A percentile compares a stretch with the other conserved stretches of the same genome.
phyloP scores from a whole-genome alignment of 2,113 vertebrate genomes.

The Pontoporia blainvillei region DNA sequence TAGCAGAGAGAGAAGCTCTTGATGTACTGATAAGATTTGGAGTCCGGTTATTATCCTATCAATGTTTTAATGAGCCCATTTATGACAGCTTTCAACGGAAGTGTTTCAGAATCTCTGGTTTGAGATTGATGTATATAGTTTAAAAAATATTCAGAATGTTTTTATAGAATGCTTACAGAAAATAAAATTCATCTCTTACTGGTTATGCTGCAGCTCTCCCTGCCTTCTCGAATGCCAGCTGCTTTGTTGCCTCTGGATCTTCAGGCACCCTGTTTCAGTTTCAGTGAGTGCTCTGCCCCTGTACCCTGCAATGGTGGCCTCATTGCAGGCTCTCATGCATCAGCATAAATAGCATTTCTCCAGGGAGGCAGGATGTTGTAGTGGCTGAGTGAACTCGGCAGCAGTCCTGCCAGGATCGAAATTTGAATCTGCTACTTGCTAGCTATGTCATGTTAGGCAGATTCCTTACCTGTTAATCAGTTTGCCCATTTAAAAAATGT shows the following conservation, averaged over 20 bases:
- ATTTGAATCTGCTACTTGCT: neutral
- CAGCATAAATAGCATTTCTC: neutral
- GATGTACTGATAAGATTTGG: neutral
- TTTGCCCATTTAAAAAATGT: neutral
- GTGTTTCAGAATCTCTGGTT: neutral
- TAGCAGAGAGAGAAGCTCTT: neutral
- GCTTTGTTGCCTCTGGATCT: neutral
- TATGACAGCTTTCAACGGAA: neutral
- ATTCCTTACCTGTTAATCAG: neutral
- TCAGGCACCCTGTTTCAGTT: neutral
- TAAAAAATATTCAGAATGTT: neutral
- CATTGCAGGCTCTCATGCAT: neutral
- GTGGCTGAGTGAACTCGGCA: neutral
- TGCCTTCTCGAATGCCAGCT: neutral
- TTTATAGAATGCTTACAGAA: neutral
- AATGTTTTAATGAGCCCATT: neutral
- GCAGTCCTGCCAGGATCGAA: neutral
- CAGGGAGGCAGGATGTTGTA: neutral
- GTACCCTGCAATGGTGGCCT: neutral
- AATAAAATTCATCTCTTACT: neutral
- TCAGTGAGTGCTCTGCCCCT: neutral
- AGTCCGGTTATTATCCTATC: neutral
- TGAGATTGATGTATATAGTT: neutral
- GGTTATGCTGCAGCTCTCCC: neutral
- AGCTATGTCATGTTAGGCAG: neutral